These are phyloP conservation scores for Garrulus glandarius DNA, from an alignment of 2,797 vertebrate genomes.

Conservation along the genomic window DNA sequence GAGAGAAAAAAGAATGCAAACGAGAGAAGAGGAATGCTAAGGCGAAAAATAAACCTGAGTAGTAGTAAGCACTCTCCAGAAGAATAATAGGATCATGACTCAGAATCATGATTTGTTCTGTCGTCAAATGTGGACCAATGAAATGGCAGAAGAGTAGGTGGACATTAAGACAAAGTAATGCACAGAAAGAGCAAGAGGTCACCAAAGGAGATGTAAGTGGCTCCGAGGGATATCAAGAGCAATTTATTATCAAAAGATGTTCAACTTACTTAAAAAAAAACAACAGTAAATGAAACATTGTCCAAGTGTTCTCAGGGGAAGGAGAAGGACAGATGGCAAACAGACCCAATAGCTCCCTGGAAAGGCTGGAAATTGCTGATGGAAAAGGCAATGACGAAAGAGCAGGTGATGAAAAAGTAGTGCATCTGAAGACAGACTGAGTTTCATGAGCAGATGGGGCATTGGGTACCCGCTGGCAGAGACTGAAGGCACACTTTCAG, in stretches of 20 bases:
- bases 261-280: neutral
- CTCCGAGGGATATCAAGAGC: neutral
- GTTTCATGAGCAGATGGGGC: neutral
- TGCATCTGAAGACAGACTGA: neutral
- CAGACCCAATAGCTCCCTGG: neutral
- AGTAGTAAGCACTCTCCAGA: neutral
- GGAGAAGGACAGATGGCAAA: constrained; percentile 25
- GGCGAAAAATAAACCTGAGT: neutral
- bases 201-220: neutral
- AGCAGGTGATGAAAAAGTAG: neutral
- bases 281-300: neutral
- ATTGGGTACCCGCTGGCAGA: neutral
- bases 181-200: neutral
- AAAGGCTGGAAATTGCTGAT: constrained; percentile 5
- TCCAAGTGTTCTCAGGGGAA: constrained; percentile 5
- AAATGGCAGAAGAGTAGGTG: neutral
- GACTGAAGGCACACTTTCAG: neutral
- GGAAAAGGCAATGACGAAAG: neutral
- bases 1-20: neutral
- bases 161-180: neutral
- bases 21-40: neutral
- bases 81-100: constrained; percentile 10
- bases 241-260: constrained; percentile 15
- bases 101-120: neutral
- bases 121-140: neutral